A percentile compares a stretch with the other conserved stretches of the same genome.
These are phyloP conservation scores for Hippocampus barbouri DNA, from an alignment of 2,113 vertebrate genomes.

Conservation along the genomic window DNA sequence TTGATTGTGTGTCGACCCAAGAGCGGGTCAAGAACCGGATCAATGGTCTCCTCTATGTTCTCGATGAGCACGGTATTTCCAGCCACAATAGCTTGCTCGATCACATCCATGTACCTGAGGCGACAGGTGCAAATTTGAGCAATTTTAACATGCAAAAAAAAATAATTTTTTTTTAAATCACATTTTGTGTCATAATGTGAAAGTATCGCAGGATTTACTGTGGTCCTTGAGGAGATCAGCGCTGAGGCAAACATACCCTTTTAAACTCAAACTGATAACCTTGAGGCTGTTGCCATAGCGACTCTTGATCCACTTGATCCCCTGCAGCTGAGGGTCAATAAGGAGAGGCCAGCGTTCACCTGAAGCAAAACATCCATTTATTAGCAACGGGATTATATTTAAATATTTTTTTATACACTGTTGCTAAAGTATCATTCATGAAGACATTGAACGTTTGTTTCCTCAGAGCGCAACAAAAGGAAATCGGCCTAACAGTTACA, in stretches of 20 bases:
- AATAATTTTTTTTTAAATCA: no score
- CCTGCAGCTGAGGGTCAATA: conserved; percentile 73
- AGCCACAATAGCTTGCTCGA: conserved; percentile 71
- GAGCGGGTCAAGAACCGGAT: conserved; percentile 72
- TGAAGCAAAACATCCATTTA: conserved; percentile 11
- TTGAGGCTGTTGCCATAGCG: conserved; percentile 67
- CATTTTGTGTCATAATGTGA: neutral
- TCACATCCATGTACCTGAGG: conserved; percentile 70
- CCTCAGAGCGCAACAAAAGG: no score
- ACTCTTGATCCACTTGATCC: conserved; percentile 78
- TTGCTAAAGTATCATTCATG: neutral
- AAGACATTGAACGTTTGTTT: no score
- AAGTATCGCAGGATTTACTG: neutral
- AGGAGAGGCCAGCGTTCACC: conserved; percentile 74
- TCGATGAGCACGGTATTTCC: conserved; percentile 73
- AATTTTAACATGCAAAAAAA: neutral
- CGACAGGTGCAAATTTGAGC: conserved; percentile 2
- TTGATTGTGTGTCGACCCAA: conserved; percentile 74
- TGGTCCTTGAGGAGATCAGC: neutral
- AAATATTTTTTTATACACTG: neutral
- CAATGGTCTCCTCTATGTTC: conserved; percentile 74
- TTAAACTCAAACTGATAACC: conserved; percentile 72
- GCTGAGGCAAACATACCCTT: conserved; percentile 57
- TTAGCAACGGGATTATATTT: neutral
- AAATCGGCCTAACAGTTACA: no score